Percentiles rank a stretch among this genome's conserved stretches.
Conservation (phyloP, 2,113 vertebrate species). For the Perccottus glenii region DNA sequence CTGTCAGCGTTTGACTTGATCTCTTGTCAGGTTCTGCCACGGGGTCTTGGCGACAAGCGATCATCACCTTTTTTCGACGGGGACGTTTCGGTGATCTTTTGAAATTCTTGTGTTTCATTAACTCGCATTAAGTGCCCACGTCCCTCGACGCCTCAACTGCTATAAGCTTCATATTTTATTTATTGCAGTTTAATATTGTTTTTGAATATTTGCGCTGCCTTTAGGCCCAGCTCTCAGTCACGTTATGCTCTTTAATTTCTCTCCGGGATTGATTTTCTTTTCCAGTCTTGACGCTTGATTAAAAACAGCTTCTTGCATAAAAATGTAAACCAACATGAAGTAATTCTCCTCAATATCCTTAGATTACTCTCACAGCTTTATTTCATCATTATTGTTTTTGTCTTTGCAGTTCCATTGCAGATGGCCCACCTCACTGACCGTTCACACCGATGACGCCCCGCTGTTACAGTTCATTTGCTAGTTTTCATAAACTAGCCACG, state of each 20-base stretch:
- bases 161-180: slow-evolving; percentile 82
- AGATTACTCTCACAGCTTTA: slow-evolving; percentile 48
- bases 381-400: slow-evolving; percentile 47
- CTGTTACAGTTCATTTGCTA: slow-evolving; percentile 51
- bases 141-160: slow-evolving; percentile 64
- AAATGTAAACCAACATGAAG: slow-evolving; percentile 61
- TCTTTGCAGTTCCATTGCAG: slow-evolving; percentile 35
- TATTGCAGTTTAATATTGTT: slow-evolving; percentile 80
- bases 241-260: slow-evolving; percentile 75
- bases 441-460: slow-evolving; percentile 45
- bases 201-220: slow-evolving; percentile 78
- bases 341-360: slow-evolving; percentile 57
- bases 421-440: slow-evolving; percentile 63
- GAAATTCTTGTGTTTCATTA: slow-evolving; percentile 77
- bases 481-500: slow-evolving; percentile 61
- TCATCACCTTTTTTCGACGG: slow-evolving; percentile 59
- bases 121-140: slow-evolving; percentile 73
- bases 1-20: slow-evolving; percentile 63
- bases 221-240: slow-evolving; percentile 67
- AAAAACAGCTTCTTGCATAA: slow-evolving; percentile 66
- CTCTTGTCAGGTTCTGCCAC: slow-evolving; percentile 69
- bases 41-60: slow-evolving; percentile 54
- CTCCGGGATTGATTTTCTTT: slow-evolving; percentile 72
- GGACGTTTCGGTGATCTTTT: slow-evolving; percentile 51
- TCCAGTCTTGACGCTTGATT: slow-evolving; percentile 69